These are phyloP conservation scores for Melanostigma gelatinosum DNA, from an alignment of 2,113 vertebrate species.

Conservation along the genomic window DNA sequence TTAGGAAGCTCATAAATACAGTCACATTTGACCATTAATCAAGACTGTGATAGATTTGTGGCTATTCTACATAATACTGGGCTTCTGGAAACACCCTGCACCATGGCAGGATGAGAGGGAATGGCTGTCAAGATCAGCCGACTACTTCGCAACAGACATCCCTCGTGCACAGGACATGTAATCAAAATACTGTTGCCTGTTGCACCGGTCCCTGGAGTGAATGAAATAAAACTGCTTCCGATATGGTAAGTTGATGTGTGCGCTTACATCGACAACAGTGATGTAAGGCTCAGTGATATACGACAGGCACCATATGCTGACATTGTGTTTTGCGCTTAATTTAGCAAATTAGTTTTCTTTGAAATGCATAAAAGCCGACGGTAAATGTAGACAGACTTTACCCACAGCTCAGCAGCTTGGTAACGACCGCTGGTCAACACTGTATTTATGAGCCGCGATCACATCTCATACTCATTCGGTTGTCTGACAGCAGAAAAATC, in stretches of 20 bases:
- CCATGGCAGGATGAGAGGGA: neutral
- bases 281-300: neutral
- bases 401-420: too few species aligned
- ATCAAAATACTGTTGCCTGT: neutral
- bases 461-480: too few species aligned
- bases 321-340: neutral
- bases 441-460: neutral
- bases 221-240: neutral
- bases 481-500: neutral
- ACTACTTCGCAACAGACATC: neutral
- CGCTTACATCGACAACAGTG: neutral
- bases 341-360: neutral
- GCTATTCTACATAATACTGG: neutral
- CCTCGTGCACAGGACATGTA: neutral
- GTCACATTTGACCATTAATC: neutral
- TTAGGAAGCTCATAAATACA: neutral
- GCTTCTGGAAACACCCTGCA: neutral
- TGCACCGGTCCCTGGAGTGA: neutral
- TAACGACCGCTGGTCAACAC: neutral
- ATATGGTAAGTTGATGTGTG: neutral
- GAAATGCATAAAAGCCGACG: neutral
- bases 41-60: neutral
- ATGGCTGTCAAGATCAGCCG: neutral
- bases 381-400: neutral
- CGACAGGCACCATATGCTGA: neutral